phyloP scores from a whole-genome alignment of 2,113 vertebrate species.

The Galbula dea region DNA sequence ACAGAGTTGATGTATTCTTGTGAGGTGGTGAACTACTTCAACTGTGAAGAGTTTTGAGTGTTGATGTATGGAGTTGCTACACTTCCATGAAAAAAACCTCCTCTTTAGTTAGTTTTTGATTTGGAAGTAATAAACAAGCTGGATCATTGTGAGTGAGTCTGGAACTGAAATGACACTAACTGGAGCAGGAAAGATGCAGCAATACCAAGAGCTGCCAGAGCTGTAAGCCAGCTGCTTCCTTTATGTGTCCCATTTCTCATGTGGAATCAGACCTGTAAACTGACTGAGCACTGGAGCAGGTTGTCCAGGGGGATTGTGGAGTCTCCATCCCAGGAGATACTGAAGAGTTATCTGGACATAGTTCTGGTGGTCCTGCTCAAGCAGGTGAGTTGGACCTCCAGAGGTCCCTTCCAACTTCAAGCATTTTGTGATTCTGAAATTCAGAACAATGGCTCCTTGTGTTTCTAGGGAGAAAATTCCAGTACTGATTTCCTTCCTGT shows the following conservation, averaged over 20 bases:
- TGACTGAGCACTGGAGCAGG: background rate
- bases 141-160: background rate
- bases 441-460: background rate
- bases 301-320: background rate
- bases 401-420: background rate
- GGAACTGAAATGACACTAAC: background rate
- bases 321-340: background rate
- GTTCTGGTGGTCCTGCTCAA: background rate
- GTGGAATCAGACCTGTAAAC: background rate
- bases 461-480: background rate
- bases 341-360: background rate
- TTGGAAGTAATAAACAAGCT: background rate
- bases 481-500: background rate
- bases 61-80: background rate
- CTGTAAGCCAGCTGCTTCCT: background rate
- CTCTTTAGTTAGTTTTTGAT: background rate
- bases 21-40: background rate
- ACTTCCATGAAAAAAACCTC: background rate
- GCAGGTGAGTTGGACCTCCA: background rate
- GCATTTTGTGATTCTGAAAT: background rate
- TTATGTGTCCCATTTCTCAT: background rate
- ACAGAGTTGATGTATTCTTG: background rate
- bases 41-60: background rate
- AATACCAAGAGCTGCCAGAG: background rate
- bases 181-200: background rate